phyloP scores from a whole-genome alignment of 2,113 vertebrate genomes.

The Ictidomys tridecemlineatus region DNA sequence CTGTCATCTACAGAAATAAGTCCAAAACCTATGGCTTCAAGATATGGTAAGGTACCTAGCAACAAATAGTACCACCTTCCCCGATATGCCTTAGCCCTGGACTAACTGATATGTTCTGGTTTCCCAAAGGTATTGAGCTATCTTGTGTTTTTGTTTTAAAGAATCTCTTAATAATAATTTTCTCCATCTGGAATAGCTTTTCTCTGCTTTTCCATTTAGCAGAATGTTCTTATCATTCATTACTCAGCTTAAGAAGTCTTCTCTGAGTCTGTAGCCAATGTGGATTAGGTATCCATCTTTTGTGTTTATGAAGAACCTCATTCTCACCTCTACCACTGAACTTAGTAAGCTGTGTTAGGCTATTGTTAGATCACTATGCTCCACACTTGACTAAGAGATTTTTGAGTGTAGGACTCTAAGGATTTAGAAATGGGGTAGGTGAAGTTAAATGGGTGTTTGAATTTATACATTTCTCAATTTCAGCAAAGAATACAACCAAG shows the following conservation, averaged over 20 bases:
- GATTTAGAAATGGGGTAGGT: not conserved
- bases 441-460: not conserved
- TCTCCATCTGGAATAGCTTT: not conserved
- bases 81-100: not conserved
- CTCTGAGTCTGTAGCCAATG: not conserved
- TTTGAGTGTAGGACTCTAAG: not conserved
- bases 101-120: not conserved
- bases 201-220: not conserved
- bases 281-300: not conserved
- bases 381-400: not conserved
- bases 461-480: slow-evolving; percentile 10
- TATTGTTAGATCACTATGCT: not conserved
- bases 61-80: not conserved
- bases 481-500: not conserved
- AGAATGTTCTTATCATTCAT: not conserved
- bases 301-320: not conserved
- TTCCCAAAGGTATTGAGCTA: not conserved
- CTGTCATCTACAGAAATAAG: not conserved
- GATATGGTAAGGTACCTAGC: not conserved
- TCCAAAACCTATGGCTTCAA: not conserved
- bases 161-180: not conserved
- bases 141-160: slow-evolving; percentile 9
- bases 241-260: not conserved
- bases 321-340: not conserved
- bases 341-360: not conserved